phyloP scores from a whole-genome alignment of 1,140 invertebrate species.

The Nasonia vitripennis region DNA sequence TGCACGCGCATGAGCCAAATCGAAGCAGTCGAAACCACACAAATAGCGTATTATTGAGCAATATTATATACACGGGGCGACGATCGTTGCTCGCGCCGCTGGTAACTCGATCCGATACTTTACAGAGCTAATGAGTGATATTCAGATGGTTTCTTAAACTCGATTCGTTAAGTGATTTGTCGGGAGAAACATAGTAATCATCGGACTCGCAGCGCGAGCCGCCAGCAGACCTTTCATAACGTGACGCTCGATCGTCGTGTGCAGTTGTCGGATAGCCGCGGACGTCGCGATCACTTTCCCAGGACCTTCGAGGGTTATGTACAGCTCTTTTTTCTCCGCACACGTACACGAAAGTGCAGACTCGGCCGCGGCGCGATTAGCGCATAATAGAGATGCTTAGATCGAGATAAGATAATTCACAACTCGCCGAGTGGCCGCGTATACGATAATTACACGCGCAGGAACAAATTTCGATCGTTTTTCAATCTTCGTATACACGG shows the following conservation, averaged over 20 bases:
- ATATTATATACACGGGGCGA: neutral
- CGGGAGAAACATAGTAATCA: constrained; percentile 48
- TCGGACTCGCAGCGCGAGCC: neutral
- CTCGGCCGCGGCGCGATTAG: neutral
- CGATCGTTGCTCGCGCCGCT: too few species aligned
- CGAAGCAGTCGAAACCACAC: neutral
- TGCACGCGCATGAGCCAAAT: neutral
- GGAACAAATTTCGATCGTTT: constrained; percentile 10
- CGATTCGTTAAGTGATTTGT: constrained; percentile 50
- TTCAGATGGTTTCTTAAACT: constrained; percentile 49
- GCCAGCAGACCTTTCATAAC: neutral
- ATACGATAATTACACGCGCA: constrained; percentile 20
- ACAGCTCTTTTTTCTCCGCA: constrained; percentile 3
- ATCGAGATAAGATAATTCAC: constrained; percentile 32
- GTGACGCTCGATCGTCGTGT: neutral
- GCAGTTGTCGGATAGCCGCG: constrained; percentile 4
- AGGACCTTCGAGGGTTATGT: constrained; percentile 51
- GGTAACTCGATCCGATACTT: constrained; percentile 43
- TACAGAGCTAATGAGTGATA: constrained; percentile 33
- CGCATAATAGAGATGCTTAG: constrained; percentile 37
- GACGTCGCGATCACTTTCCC: constrained; percentile 56
- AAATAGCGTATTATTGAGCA: constrained; percentile 26
- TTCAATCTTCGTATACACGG: neutral
- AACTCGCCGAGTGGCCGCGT: constrained; percentile 4
- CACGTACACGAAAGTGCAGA: neutral